Percentiles rank a stretch among this genome's conserved stretches.
These are phyloP conservation scores for Takifugu flavidus DNA, from an alignment of 2,113 vertebrate species.

Conservation along the genomic window DNA sequence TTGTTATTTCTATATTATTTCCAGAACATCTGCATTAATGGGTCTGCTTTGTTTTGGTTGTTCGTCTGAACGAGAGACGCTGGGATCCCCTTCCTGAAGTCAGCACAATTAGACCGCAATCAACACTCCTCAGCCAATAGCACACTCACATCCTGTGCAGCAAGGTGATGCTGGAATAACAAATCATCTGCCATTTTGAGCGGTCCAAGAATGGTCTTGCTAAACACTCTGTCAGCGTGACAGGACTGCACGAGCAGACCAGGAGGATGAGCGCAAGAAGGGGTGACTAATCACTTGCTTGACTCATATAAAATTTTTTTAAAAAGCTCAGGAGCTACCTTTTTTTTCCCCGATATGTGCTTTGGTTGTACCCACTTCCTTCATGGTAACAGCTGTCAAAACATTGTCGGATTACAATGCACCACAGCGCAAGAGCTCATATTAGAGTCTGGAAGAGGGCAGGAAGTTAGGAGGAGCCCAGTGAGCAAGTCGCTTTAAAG, in stretches of 20 bases:
- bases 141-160: slow-evolving; percentile 32
- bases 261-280: slow-evolving; percentile 20
- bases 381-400: slow-evolving; percentile 84
- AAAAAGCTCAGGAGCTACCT: neutral
- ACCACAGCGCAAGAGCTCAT: slow-evolving; percentile 71
- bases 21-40: neutral
- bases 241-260: slow-evolving; percentile 13
- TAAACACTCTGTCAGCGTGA: slow-evolving; percentile 22
- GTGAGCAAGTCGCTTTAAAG: slow-evolving; percentile 42
- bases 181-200: slow-evolving; percentile 36
- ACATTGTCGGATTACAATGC: slow-evolving; percentile 71
- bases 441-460: slow-evolving; percentile 72
- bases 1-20: neutral
- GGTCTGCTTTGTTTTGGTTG: neutral
- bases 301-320: slow-evolving; percentile 20
- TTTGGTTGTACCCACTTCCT: slow-evolving; percentile 81
- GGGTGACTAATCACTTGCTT: slow-evolving; percentile 4
- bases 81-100: slow-evolving; percentile 7
- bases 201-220: slow-evolving; percentile 41
- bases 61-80: neutral
- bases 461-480: slow-evolving; percentile 60
- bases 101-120: slow-evolving; percentile 21
- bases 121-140: slow-evolving; percentile 38
- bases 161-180: slow-evolving; percentile 31
- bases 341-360: slow-evolving; percentile 41